Evolutionary conservation across 2,888 invertebrate genomes (phyloP).

Genomic region (Deilephila elpenor): DNA sequence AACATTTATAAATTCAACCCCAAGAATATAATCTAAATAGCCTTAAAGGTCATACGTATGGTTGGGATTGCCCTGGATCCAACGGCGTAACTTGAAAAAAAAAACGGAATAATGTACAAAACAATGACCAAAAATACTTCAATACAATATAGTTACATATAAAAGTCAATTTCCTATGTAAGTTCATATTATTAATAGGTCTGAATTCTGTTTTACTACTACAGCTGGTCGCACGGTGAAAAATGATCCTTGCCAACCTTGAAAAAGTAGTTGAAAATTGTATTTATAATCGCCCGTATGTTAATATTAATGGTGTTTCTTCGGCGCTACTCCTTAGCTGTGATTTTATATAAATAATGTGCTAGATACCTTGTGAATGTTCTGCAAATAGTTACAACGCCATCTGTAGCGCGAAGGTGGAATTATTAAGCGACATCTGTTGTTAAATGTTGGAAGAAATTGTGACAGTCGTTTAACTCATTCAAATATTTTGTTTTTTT

Average conservation of each 20-base stretch:
- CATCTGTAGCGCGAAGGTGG: background rate
- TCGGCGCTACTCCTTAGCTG: slow-evolving; percentile 48
- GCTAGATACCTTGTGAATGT: slow-evolving; percentile 46
- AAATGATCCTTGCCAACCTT: slow-evolving; percentile 7
- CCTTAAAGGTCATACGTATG: no score
- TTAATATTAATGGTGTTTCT: slow-evolving; percentile 33
- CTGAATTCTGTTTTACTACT: no score
- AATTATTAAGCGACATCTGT: background rate
- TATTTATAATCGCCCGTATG: slow-evolving; percentile 32
- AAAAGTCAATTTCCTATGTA: no score
- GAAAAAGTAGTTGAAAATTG: slow-evolving; percentile 8
- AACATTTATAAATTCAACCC: no score
- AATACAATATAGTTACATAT: no score
- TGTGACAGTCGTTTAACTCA: background rate
- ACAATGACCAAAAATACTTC: no score
- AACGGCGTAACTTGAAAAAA: no score
- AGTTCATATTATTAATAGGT: no score
- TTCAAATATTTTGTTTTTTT: background rate
- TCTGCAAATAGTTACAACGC: background rate
- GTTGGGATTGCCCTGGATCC: no score
- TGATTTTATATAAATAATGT: slow-evolving; percentile 48
- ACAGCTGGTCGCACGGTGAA: background rate
- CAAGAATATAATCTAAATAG: no score
- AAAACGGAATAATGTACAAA: no score
- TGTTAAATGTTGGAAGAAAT: background rate